phyloP scores from a whole-genome alignment of 92 coral and sea anemone genomes.

The Desmophyllum pertusum region DNA sequence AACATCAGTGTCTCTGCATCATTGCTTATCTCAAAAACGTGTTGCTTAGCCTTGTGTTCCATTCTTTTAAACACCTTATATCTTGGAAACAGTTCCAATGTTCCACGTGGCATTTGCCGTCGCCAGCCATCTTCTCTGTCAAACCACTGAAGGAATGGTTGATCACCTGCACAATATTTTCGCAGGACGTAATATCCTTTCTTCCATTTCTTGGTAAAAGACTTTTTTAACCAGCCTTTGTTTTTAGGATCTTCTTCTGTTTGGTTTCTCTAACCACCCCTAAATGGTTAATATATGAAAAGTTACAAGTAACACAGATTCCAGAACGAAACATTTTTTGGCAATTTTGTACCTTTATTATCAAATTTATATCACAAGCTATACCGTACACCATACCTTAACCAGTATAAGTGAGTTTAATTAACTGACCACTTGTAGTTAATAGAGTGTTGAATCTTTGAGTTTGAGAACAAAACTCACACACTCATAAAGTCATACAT shows the following conservation, averaged over 20 bases:
- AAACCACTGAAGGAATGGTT: constrained; percentile 95
- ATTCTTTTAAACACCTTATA: constrained; percentile 85
- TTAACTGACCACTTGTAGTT: too few relatives aligned
- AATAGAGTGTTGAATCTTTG: too few relatives aligned
- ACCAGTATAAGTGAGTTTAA: too few relatives aligned
- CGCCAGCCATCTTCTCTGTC: constrained; percentile 96
- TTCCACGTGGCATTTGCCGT: constrained; percentile 85
- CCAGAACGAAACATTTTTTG: too few relatives aligned
- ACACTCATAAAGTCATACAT: too few relatives aligned
- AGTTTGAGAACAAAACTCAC: too few relatives aligned
- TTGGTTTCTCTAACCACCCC: constrained; percentile 96
- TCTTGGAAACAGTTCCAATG: constrained; percentile 84
- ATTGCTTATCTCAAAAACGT: constrained; percentile 89
- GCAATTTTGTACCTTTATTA: too few relatives aligned
- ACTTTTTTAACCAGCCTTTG: constrained; percentile 92
- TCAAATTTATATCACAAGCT: too few relatives aligned
- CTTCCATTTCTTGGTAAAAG: constrained; percentile 92
- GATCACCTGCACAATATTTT: constrained; percentile 79
- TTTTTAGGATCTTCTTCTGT: constrained; percentile 69
- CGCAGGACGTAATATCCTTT: constrained; percentile 84
- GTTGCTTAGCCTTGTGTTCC: constrained; percentile 76
- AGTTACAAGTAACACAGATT: neutral
- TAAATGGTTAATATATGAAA: constrained; percentile 19
- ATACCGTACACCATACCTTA: too few relatives aligned
- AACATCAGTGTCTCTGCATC: constrained; percentile 79